Base-by-base conservation (phyloP, 2,888 invertebrate species). In the Polyploca ridens region DNA sequence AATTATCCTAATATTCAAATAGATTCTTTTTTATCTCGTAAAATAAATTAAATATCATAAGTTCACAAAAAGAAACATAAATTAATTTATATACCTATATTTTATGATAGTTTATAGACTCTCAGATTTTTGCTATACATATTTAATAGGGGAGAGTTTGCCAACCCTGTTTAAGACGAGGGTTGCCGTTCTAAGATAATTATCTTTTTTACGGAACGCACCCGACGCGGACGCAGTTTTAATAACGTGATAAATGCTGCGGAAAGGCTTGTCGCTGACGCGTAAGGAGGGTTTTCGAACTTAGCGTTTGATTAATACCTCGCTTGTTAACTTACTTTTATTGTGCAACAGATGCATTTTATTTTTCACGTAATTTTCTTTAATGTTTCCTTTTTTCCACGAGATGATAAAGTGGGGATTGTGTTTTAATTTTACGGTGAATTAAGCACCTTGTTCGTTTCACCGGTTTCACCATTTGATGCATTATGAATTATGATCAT, bases 181-280 rank as follows among this genome's bases (percentile, higher is more conserved):
- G 93, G 93, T 90, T 80, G 82, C 81, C 72, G 71, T 76, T 84
- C 85, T 90, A 93, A 94, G 94, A 94, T 93, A 93, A 94, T 94
- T 94, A 93, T 94, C 94, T 94, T 94, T 93, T 94, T 93, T 94
- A 93, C 90, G 83, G 81, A 82, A 84, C 86, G 86, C 88, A 87
- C 89, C 91, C 90, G 85, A 85, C 83, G 84, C 85, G 75, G 61
- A 61, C 41, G 41, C 61, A 88, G 89, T 90, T 90, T 91, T 93
- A 93, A 93, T 93, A 93, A 89, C 90, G 89, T 87, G 93, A 92
- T 92, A 93, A 93, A 93, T 91, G 93, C 93, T 84, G 91, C 90
- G 93, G 87, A 92, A 88, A 93, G 92, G 93, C 90, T 93, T 91
- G 92, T 83, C 88, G 85, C 75, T 93, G 93, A 93, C 92, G 93